Percentiles rank a stretch among this genome's conserved stretches.
phyloP scores from a whole-genome alignment of 2,888 invertebrate genomes.

The Boloria selene region DNA sequence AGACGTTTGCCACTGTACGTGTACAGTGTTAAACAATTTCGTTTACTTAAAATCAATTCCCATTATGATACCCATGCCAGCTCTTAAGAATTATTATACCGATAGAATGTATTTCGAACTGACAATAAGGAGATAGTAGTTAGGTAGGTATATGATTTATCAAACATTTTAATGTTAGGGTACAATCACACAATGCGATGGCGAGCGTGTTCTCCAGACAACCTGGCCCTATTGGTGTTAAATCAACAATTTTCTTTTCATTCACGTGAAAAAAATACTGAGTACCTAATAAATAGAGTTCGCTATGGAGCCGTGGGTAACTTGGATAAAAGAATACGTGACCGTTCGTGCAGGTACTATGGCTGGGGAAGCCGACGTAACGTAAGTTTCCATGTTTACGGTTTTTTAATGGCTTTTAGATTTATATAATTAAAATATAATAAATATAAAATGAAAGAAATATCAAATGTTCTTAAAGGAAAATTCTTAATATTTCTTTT shows the following conservation, averaged over 20 bases:
- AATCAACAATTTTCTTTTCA: slow-evolving; percentile 59
- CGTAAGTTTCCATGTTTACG: slow-evolving; percentile 49
- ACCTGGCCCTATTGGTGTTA: slow-evolving; percentile 64
- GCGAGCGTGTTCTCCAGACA: slow-evolving; percentile 55
- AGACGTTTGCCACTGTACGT: too few species aligned
- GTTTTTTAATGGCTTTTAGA: slow-evolving; percentile 2
- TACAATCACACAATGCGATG: slow-evolving; percentile 59
- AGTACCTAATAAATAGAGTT: slow-evolving; percentile 60
- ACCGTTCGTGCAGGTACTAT: slow-evolving; percentile 53
- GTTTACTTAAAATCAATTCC: too few species aligned
- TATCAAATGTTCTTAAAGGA: too few species aligned
- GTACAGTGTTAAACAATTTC: too few species aligned
- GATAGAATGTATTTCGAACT: too few species aligned
- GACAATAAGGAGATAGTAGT: slow-evolving; percentile 10
- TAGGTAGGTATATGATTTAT: not conserved
- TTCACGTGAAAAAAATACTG: slow-evolving; percentile 51
- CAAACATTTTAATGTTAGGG: slow-evolving; percentile 45
- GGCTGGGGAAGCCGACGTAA: slow-evolving; percentile 74
- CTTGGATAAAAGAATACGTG: slow-evolving; percentile 36
- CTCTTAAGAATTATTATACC: too few species aligned
- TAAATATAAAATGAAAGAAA: too few species aligned
- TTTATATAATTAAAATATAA: too few species aligned
- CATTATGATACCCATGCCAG: too few species aligned
- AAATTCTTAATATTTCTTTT: too few species aligned
- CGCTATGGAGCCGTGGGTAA: slow-evolving; percentile 56